phyloP scores from a whole-genome alignment of 2,113 vertebrate genomes.

The Anthoscopus minutus region DNA sequence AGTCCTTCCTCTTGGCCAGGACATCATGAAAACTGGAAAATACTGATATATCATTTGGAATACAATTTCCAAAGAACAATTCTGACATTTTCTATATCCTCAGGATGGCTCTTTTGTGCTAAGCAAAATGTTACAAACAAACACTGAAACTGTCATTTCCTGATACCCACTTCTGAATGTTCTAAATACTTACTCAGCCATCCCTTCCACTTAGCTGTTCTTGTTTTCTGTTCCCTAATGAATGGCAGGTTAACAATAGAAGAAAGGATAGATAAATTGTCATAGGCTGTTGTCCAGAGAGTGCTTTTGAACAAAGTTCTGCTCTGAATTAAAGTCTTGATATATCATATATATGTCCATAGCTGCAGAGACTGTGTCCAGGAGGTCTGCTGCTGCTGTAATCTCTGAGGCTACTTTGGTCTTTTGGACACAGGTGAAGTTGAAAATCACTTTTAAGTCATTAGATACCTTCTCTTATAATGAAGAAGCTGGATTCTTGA shows the following conservation, averaged over 20 bases:
- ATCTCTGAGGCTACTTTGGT: not conserved
- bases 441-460: not conserved
- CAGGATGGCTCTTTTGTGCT: not conserved
- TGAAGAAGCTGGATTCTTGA: not conserved
- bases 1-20: not conserved
- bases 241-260: not conserved
- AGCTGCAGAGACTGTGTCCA: not conserved
- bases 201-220: not conserved
- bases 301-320: not conserved
- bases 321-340: not conserved
- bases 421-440: not conserved
- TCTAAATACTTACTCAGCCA: not conserved
- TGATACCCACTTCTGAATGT: not conserved
- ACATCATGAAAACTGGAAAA: not conserved
- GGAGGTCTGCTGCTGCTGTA: not conserved
- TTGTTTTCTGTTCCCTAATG: not conserved
- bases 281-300: not conserved
- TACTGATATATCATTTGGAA: not conserved
- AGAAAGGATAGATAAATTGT: not conserved
- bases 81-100: not conserved
- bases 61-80: not conserved
- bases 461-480: not conserved
- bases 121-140: not conserved
- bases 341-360: too few species aligned
- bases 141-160: not conserved